These are phyloP conservation scores for Callimorpha dominula DNA, from an alignment of 2,888 invertebrate genomes.

Conservation along the genomic window DNA sequence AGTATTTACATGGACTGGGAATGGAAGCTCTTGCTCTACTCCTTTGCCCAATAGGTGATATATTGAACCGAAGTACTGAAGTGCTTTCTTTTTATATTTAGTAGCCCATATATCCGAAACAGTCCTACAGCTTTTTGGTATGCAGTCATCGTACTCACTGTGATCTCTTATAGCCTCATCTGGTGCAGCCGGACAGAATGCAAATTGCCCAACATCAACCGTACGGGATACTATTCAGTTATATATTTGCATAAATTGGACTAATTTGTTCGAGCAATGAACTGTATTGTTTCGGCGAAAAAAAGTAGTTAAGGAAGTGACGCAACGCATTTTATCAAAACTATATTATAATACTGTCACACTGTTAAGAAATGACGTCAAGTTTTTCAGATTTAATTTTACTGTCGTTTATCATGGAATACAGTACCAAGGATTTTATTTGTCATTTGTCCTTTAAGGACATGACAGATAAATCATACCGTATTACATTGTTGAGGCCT, in stretches of 20 bases:
- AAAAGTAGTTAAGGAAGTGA: not conserved
- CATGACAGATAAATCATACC: too few relatives aligned
- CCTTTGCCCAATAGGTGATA: not conserved
- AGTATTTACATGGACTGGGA: not conserved
- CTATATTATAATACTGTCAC: not conserved
- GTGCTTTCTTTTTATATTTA: not conserved
- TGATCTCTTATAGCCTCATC: conserved; percentile 22
- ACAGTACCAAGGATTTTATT: too few relatives aligned
- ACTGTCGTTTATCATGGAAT: too few relatives aligned
- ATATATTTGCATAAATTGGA: conserved; percentile 10
- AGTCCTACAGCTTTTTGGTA: conserved; percentile 25
- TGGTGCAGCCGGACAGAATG: conserved; percentile 29
- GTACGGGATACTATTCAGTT: not conserved
- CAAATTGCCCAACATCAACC: conserved; percentile 34
- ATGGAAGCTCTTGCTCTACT: not conserved
- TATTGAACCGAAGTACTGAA: not conserved
- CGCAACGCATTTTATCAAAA: not conserved
- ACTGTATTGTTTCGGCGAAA: conserved; percentile 10
- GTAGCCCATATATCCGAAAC: not conserved
- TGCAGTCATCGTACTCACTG: conserved; percentile 30
- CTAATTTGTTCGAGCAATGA: conserved; percentile 17
- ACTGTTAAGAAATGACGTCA: not conserved
- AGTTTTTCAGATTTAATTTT: not conserved
- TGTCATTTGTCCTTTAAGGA: too few relatives aligned
- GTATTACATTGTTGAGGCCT: too few relatives aligned